Conservation (phyloP, 2,113 vertebrate genomes). For the Pomatostomus ruficeps region DNA sequence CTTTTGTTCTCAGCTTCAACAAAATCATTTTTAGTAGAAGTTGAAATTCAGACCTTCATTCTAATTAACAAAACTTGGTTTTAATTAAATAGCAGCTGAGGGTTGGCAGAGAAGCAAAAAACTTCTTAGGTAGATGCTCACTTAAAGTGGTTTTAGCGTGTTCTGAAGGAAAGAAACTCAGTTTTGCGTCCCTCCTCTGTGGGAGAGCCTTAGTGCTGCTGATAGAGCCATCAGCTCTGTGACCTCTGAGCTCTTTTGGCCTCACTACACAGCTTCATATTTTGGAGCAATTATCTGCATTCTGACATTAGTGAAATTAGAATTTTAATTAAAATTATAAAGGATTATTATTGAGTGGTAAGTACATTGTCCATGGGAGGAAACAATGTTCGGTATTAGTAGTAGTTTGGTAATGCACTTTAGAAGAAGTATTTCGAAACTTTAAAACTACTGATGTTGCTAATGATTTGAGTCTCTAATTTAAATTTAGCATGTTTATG, state of each 20-base stretch:
- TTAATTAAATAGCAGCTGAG: not conserved
- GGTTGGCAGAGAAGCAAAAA: not conserved
- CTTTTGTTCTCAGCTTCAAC: not conserved
- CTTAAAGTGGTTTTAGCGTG: not conserved
- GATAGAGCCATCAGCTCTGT: not conserved
- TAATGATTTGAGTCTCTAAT: not conserved
- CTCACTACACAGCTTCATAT: rapidly evolving
- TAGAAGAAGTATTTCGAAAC: not conserved
- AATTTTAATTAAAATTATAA: not conserved
- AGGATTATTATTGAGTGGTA: not conserved
- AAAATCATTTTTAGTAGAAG: not conserved
- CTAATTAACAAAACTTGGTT: not conserved
- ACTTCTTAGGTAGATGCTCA: not conserved
- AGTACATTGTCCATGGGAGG: not conserved
- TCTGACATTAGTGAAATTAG: not conserved
- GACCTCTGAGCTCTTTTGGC: too few relatives aligned
- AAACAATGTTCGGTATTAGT: not conserved
- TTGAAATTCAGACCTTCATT: not conserved
- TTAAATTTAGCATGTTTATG: not conserved
- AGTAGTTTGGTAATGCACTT: not conserved
- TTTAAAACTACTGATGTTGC: not conserved
- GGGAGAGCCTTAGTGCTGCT: not conserved
- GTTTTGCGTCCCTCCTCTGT: not conserved
- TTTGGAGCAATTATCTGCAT: not conserved
- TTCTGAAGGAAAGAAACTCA: not conserved